Evolutionary conservation across 2,888 invertebrate genomes (phyloP).

Genomic region (Tachina grossa): DNA sequence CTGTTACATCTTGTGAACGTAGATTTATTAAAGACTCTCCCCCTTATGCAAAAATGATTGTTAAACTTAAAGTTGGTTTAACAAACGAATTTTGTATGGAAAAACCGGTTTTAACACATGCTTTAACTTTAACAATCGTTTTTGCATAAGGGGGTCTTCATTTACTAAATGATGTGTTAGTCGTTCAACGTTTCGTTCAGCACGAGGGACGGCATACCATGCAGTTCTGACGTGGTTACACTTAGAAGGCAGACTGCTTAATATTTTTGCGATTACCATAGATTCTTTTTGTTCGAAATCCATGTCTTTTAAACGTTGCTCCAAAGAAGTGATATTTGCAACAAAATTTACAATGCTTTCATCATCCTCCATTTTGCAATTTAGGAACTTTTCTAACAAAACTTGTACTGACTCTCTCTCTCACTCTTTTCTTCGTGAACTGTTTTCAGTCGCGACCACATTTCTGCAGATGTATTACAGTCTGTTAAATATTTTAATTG

Average conservation of each 20-base stretch:
- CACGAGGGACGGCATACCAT: slow-evolving; percentile 65
- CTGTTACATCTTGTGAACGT: background rate
- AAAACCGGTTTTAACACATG: no score
- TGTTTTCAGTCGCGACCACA: slow-evolving; percentile 67
- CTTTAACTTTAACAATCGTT: no score
- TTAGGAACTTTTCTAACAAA: background rate
- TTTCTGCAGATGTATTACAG: slow-evolving; percentile 63
- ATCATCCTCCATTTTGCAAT: background rate
- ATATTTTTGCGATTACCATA: slow-evolving; percentile 66
- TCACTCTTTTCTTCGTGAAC: slow-evolving; percentile 41
- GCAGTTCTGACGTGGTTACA: slow-evolving; percentile 70
- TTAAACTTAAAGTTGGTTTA: no score
- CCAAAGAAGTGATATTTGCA: slow-evolving; percentile 53
- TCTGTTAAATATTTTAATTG: slow-evolving; percentile 6
- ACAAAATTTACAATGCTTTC: background rate
- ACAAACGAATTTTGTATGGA: no score
- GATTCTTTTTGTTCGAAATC: slow-evolving; percentile 64
- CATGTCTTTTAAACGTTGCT: slow-evolving; percentile 69
- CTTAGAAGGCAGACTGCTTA: slow-evolving; percentile 63
- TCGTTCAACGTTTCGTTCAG: slow-evolving; percentile 48
- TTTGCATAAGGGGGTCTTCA: no score
- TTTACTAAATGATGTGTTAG: no score
- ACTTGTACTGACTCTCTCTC: background rate
- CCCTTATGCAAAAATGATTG: no score
- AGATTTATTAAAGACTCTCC: background rate